These are phyloP conservation scores for Anagrus nilaparvatae DNA, from an alignment of 1,140 invertebrate species.

Conservation along the genomic window DNA sequence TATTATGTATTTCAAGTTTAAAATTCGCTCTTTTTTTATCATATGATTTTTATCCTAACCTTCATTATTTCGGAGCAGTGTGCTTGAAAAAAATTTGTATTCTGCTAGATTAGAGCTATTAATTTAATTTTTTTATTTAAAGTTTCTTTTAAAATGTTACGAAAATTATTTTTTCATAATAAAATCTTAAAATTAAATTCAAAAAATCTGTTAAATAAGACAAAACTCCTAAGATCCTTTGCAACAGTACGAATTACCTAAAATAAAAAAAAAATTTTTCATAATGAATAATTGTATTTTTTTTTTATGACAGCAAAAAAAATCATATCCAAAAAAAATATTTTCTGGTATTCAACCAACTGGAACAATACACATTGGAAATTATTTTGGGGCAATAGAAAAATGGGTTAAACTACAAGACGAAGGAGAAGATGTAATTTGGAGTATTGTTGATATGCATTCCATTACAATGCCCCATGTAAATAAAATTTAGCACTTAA, in stretches of 20 bases:
- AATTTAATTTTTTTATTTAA: too few relatives aligned
- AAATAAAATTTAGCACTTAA: constrained; percentile 16
- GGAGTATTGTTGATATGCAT: constrained; percentile 91
- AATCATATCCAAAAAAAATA: constrained; percentile 44
- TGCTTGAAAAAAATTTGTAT: too few relatives aligned
- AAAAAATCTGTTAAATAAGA: too few relatives aligned
- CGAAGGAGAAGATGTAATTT: constrained; percentile 55
- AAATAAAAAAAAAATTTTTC: neutral
- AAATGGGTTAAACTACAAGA: constrained; percentile 82
- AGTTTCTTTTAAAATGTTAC: too few relatives aligned
- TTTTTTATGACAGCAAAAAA: constrained; percentile 12
- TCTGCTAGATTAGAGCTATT: too few relatives aligned
- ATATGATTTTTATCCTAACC: too few relatives aligned
- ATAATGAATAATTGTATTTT: constrained; percentile 2
- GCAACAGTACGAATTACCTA: neutral
- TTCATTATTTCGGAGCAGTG: too few relatives aligned
- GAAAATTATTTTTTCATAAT: too few relatives aligned
- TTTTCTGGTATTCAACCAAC: constrained; percentile 97
- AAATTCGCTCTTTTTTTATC: too few relatives aligned
- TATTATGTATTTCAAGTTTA: neutral
- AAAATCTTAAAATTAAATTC: neutral
- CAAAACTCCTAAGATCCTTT: neutral
- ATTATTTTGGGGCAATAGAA: constrained; percentile 89
- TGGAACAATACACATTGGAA: constrained; percentile 86
- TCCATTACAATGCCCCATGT: constrained; percentile 82